Evolutionary conservation across 2,797 vertebrate genomes (phyloP).

Genomic region (Hemibagrus guttatus): DNA sequence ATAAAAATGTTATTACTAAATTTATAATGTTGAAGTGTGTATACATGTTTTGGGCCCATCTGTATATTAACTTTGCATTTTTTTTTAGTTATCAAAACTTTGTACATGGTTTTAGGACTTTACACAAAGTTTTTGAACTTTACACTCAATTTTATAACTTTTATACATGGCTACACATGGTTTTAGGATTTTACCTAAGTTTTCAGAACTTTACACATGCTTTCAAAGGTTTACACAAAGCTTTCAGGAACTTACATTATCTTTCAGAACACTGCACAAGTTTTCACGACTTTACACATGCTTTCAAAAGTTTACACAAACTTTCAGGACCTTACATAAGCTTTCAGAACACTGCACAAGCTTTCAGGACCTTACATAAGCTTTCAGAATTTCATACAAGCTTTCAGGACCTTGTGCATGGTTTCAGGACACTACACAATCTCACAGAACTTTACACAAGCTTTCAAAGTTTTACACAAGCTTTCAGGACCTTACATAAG

Average conservation of each 20-base stretch:
- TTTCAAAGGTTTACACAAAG: background rate
- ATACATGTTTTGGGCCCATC: too few species aligned
- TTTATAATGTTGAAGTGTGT: too few species aligned
- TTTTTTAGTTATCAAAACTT: background rate
- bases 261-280: background rate
- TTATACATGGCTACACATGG: background rate
- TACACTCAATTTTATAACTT: background rate
- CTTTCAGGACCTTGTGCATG: background rate
- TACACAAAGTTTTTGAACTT: background rate
- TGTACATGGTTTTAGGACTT: background rate
- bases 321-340: background rate
- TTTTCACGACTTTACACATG: too few species aligned
- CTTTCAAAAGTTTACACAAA: background rate
- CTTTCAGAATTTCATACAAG: background rate
- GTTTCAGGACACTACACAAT: background rate
- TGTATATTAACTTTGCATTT: too few species aligned
- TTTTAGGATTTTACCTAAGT: background rate
- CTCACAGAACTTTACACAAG: background rate
- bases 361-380: background rate
- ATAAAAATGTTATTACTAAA: too few species aligned
- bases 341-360: background rate
- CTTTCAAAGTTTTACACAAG: background rate
- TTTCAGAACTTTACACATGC: background rate
- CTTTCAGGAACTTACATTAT: background rate
- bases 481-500: background rate